Evolutionary conservation across 2,113 vertebrate genomes (phyloP).

Genomic region (Stigmatopora nigra): DNA sequence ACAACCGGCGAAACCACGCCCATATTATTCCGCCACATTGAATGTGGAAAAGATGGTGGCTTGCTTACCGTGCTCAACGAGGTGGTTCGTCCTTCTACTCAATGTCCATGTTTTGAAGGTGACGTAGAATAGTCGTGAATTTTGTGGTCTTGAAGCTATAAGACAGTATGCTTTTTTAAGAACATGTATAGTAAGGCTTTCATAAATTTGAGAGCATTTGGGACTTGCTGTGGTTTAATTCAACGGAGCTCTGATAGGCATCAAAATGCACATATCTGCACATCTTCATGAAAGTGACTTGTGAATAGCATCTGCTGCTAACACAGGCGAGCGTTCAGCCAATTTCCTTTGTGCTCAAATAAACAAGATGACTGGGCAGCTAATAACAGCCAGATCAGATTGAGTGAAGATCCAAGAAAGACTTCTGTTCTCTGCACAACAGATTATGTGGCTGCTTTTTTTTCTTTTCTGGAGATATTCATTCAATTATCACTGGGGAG

Average conservation of each 20-base stretch:
- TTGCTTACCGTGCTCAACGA: too few relatives aligned
- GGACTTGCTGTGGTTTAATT: slow-evolving; percentile 9
- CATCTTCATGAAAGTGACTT: slow-evolving; percentile 62
- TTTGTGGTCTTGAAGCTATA: too few relatives aligned
- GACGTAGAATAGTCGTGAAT: too few relatives aligned
- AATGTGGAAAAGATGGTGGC: too few relatives aligned
- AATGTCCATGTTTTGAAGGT: too few relatives aligned
- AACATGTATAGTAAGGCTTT: too few relatives aligned
- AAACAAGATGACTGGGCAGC: slow-evolving; percentile 11
- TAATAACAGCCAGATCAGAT: slow-evolving; percentile 25
- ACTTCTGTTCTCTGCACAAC: neutral
- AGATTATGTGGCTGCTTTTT: neutral
- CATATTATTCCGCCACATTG: too few relatives aligned
- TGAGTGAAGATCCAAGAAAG: neutral
- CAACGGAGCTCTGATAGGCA: slow-evolving; percentile 6
- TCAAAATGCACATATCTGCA: slow-evolving; percentile 36
- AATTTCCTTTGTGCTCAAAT: slow-evolving; percentile 32
- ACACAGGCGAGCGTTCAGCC: slow-evolving; percentile 6
- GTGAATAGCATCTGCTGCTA: slow-evolving; percentile 36
- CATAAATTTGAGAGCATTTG: neutral
- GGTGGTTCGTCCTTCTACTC: too few relatives aligned
- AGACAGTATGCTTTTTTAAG: too few relatives aligned
- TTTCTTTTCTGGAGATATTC: neutral
- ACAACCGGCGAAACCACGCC: too few relatives aligned
- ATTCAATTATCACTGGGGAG: neutral